Evolutionary conservation across 2,888 invertebrate species (phyloP).

Genomic region (Scotopteryx bipunctaria): DNA sequence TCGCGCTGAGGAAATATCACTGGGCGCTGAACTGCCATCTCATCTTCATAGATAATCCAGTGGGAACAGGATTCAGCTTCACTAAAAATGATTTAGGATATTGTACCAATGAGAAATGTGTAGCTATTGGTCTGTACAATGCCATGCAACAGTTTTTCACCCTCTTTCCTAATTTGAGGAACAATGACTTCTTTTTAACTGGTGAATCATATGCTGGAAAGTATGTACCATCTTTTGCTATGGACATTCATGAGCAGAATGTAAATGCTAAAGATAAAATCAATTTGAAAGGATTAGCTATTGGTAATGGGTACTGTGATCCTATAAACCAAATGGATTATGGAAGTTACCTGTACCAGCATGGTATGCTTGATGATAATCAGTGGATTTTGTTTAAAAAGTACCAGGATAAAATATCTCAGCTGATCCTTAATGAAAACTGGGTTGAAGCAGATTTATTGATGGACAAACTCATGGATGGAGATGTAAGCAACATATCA

Average conservation of each 20-base stretch:
- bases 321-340: slow-evolving; percentile 78
- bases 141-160: slow-evolving; percentile 83
- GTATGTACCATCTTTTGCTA: slow-evolving; percentile 75
- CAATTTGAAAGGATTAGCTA: slow-evolving; percentile 80
- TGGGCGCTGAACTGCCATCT: slow-evolving; percentile 84
- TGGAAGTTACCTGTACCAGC: slow-evolving; percentile 76
- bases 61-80: slow-evolving; percentile 86
- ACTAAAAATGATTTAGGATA: slow-evolving; percentile 80
- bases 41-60: slow-evolving; percentile 86
- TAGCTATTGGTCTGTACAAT: slow-evolving; percentile 80
- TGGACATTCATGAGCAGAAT: slow-evolving; percentile 79
- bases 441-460: slow-evolving; percentile 87
- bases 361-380: slow-evolving; percentile 81
- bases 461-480: slow-evolving; percentile 86
- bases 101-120: slow-evolving; percentile 79
- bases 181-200: slow-evolving; percentile 82
- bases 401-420: slow-evolving; percentile 81
- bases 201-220: slow-evolving; percentile 86
- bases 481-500: slow-evolving; percentile 58
- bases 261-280: slow-evolving; percentile 54
- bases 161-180: slow-evolving; percentile 79
- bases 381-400: slow-evolving; percentile 81
- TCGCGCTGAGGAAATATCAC: slow-evolving; percentile 70
- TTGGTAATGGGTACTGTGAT: slow-evolving; percentile 80
- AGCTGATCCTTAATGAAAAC: slow-evolving; percentile 84